Base-by-base conservation (phyloP, 2,113 vertebrate genomes). In the Syrrhaptes paradoxus region DNA sequence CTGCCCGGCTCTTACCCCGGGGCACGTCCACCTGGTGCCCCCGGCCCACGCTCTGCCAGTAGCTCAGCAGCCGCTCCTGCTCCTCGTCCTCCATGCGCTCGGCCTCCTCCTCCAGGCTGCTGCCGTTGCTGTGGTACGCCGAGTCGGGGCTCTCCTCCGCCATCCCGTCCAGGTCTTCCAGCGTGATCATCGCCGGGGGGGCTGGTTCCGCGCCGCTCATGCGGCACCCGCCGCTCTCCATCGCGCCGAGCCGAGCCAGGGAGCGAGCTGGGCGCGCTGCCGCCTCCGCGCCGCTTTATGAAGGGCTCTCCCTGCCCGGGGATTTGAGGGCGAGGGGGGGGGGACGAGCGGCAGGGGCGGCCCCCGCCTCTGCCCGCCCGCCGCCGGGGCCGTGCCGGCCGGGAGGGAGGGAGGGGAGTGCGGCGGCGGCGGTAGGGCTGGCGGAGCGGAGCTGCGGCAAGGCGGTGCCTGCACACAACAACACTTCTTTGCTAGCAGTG, bases 1-100 rank as follows among this genome's bases (percentile, higher is more conserved):
- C n/a, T n/a, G n/a, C n/a, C n/a, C n/a, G 51, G 43, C 48, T 25
- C 96, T 98, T 98, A 99, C 99, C 99, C 46, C 97, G 91, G 65
- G 98, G 95, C 75, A 99, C 98, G 36, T 99, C 98, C 91, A 99
- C 98, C 89, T 98, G 98, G 97, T 99, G 99, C 36, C 98, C 98
- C 48, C 99, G 84, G 31, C 98, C 99, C 31, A 98, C 98, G 81
- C 98, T 98, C 96, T 98, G 98, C 99, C 99, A 99, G 97, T 98
- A 99, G 45, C 95, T 97, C 24, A 99, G 98, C 86, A 99, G 97
- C 19, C 98, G 92, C 75, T 98, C 94, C 49, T 98, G 97, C 41
- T 97, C 98, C 41, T 98, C 98, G 32, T 98, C 98, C n/a, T 97
- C 98, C 97, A 94, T 98, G 49, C 96, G 70, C 87, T 95, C 94